Evolutionary conservation across 2,888 invertebrate genomes (phyloP).

Genomic region (Stenichneumon culpator): DNA sequence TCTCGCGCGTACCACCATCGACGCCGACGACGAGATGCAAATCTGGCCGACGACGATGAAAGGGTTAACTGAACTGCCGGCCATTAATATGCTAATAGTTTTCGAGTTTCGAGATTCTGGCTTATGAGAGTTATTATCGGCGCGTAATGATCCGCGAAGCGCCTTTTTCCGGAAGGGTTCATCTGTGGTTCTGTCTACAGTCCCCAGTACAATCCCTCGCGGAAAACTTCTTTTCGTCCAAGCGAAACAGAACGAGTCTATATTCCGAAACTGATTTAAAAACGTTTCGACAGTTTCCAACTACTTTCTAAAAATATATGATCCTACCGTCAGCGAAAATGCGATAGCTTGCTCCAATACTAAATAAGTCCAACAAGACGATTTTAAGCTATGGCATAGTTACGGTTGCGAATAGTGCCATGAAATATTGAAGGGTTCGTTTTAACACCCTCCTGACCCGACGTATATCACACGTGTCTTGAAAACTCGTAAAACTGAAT

Average conservation of each 20-base stretch:
- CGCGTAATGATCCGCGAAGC: slow-evolving; percentile 85
- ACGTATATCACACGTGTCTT: slow-evolving; percentile 72
- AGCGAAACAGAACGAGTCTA: not conserved
- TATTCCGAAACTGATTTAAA: not conserved
- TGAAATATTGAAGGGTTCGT: slow-evolving; percentile 71
- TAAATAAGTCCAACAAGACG: slow-evolving; percentile 8
- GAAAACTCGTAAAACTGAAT: slow-evolving; percentile 84
- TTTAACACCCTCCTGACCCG: slow-evolving; percentile 73
- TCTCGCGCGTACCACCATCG: slow-evolving; percentile 60
- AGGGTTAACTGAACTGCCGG: slow-evolving; percentile 85
- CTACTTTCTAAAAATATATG: not conserved
- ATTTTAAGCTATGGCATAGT: slow-evolving; percentile 20
- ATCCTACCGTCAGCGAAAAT: not conserved
- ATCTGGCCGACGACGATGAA: slow-evolving; percentile 84
- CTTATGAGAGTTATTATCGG: slow-evolving; percentile 84
- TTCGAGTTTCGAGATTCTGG: slow-evolving; percentile 84
- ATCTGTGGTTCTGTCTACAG: slow-evolving; percentile 67
- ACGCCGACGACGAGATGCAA: slow-evolving; percentile 80
- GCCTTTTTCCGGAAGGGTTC: slow-evolving; percentile 85
- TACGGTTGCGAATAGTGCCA: slow-evolving; percentile 16
- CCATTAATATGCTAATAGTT: slow-evolving; percentile 86
- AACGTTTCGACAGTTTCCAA: not conserved
- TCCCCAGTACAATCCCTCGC: slow-evolving; percentile 24
- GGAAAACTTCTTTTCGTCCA: not conserved
- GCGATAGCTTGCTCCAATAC: not conserved